phyloP scores from a whole-genome alignment of 2,797 vertebrate species.

The Enteromius anoplus region DNA sequence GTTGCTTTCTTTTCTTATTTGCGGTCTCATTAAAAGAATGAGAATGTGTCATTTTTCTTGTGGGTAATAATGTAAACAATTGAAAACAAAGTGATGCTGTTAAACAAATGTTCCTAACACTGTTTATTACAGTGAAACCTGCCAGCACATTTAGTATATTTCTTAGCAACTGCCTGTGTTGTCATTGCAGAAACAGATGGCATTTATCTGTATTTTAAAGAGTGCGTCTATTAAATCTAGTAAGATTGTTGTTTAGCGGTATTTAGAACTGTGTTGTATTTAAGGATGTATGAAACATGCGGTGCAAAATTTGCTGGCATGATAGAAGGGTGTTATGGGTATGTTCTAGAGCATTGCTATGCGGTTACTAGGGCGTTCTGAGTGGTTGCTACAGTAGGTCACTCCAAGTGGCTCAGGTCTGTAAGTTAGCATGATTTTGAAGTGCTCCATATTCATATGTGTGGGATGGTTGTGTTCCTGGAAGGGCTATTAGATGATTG shows the following conservation, averaged over 20 bases:
- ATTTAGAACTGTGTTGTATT: not conserved
- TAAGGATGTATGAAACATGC: not conserved
- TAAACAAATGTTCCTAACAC: slow-evolving; percentile 10
- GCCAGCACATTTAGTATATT: slow-evolving; percentile 15
- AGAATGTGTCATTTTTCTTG: slow-evolving; percentile 18
- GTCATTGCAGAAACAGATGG: slow-evolving; percentile 31
- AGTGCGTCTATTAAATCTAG: not conserved
- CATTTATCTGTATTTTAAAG: slow-evolving; percentile 14
- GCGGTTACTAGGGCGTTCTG: not conserved
- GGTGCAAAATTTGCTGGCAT: not conserved
- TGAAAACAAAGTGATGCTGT: slow-evolving; percentile 2
- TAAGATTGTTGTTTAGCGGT: not conserved
- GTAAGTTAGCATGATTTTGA: not conserved
- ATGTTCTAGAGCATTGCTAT: not conserved
- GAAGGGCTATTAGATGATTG: not conserved
- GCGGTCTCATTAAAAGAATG: not conserved
- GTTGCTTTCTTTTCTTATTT: not conserved
- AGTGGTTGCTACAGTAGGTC: not conserved
- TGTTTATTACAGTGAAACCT: slow-evolving; percentile 5
- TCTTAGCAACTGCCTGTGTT: slow-evolving; percentile 3
- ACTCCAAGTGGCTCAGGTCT: not conserved
- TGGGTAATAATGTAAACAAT: slow-evolving; percentile 22
- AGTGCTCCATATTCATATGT: not conserved
- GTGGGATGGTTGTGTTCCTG: not conserved
- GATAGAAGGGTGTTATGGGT: not conserved